A percentile compares a stretch with the other conserved stretches of the same genome.
Conservation (phyloP, 2,888 invertebrate species). For the Hydropsyche betteni region DNA sequence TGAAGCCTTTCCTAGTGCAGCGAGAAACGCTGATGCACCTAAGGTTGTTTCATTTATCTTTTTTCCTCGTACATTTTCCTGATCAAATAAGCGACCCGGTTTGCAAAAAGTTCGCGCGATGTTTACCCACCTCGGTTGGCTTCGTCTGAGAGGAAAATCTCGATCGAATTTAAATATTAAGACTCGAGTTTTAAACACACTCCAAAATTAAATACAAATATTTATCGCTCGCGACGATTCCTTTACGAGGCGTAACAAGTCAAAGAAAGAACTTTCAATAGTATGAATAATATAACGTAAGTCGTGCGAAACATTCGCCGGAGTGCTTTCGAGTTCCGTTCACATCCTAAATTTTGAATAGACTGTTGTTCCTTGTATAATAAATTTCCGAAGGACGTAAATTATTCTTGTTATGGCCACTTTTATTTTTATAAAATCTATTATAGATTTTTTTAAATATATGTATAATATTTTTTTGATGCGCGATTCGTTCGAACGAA, state of each 20-base stretch:
- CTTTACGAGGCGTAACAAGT: conserved; percentile 32
- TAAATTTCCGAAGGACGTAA: conserved; percentile 2
- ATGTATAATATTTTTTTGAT: no score
- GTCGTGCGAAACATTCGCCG: conserved; percentile 1
- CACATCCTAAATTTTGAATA: conserved; percentile 6
- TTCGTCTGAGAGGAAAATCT: conserved; percentile 14
- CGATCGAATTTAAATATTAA: conserved; percentile 40
- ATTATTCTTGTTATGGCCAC: no score
- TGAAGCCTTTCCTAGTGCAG: no score
- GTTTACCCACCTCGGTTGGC: no score
- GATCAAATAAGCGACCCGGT: no score
- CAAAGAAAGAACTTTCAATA: conserved; percentile 16
- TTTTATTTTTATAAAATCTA: no score
- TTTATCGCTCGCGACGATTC: conserved; percentile 23
- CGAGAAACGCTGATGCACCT: no score
- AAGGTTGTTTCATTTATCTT: no score
- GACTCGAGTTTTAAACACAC: conserved; percentile 37
- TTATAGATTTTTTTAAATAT: no score
- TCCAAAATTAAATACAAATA: conserved; percentile 43
- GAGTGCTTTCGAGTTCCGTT: not conserved
- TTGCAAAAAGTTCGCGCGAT: no score
- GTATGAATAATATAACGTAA: conserved; percentile 27
- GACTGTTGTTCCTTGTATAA: not conserved
- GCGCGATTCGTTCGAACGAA: no score
- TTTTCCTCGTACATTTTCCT: no score